Evolutionary conservation across 2,888 invertebrate species (phyloP), one percentile per base, ranked within the genome.

Genomic region (Criorhina ranunculi): DNA sequence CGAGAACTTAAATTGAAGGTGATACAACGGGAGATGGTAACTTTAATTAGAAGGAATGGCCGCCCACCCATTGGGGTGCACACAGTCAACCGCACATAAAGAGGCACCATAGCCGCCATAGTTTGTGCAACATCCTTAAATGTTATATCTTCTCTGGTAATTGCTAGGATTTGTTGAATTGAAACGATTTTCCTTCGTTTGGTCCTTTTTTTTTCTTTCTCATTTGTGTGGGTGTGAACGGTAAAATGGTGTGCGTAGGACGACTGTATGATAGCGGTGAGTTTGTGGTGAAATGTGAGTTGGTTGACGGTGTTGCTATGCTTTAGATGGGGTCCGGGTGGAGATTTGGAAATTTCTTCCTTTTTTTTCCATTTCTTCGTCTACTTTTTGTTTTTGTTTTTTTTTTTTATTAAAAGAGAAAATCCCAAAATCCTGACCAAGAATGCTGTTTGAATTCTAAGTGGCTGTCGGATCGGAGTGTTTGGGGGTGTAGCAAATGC

Each of bases 101-200:
- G 44, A 17, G 33, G n/a, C 17, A 9, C 24, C n/a, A 5, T 24
- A 11, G 24, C 12, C 8, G 8, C n/a, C 40, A 17, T 42, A 67
- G 67, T 55, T 55, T 64, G 53, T 55, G 55, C 64, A 57, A 55
- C 75, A 57, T 75, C 64, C 75, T 75, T 64, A 72, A 60, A 42
- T 55, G 66, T 66, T 57, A 75, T 75, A 66, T 75, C 66, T 57
- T 75, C 11, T 37, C 64, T 37, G 75, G 75, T 75, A 75, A 75
- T 75, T 75, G 75, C 75, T 75, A 66, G 75, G 75, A 75, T 75
- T 75, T 75, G 75, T 75, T 66, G 40, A 75, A 75, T 75, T 75
- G 55, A 75, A 75, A 75, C 66, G 64, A 66, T 64, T 73, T 73
- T 55, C 44, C 37, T 44, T 55, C 33, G 15, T 60, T 29, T 5